phyloP scores from a whole-genome alignment of 1,140 invertebrate genomes.

The Ctenoplectra terminalis region DNA sequence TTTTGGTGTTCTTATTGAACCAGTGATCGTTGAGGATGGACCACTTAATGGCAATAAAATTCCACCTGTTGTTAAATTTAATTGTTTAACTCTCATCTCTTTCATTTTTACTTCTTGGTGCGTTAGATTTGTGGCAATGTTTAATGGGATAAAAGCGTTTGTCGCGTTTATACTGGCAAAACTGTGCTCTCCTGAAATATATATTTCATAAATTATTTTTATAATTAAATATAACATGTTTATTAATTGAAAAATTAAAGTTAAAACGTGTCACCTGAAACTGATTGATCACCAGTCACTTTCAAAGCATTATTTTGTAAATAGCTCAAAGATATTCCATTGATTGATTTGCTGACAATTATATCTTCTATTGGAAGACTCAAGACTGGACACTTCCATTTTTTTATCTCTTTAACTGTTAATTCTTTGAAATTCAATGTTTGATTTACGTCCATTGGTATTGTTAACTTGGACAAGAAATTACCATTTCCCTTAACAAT shows the following conservation, averaged over 20 bases:
- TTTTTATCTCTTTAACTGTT: conserved; percentile 47
- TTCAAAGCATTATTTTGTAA: conserved; percentile 68
- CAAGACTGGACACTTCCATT: conserved; percentile 69
- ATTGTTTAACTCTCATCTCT: conserved; percentile 52
- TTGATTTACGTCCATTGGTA: not conserved
- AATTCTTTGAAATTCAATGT: conserved; percentile 45
- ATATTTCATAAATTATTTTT: not conserved
- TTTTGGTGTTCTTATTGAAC: conserved; percentile 59
- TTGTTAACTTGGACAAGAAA: conserved; percentile 8
- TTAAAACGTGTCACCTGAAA: conserved; percentile 61
- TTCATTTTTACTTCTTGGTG: conserved; percentile 37
- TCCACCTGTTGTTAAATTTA: conserved; percentile 46
- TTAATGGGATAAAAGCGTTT: conserved; percentile 38
- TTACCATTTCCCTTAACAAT: conserved; percentile 18
- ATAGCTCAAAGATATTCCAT: conserved; percentile 62
- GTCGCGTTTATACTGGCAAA: conserved; percentile 42
- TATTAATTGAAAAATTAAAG: not conserved
- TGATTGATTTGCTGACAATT: conserved; percentile 61
- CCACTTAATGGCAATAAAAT: conserved; percentile 68
- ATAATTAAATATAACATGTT: not conserved
- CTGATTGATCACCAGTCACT: conserved; percentile 68
- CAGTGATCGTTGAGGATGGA: conserved; percentile 44
- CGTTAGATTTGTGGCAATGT: conserved; percentile 56
- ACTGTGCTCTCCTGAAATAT: conserved; percentile 58
- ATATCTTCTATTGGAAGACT: conserved; percentile 64